These are phyloP conservation scores for Leptinotarsa texana DNA, from an alignment of 1,140 invertebrate genomes.

Conservation along the genomic window DNA sequence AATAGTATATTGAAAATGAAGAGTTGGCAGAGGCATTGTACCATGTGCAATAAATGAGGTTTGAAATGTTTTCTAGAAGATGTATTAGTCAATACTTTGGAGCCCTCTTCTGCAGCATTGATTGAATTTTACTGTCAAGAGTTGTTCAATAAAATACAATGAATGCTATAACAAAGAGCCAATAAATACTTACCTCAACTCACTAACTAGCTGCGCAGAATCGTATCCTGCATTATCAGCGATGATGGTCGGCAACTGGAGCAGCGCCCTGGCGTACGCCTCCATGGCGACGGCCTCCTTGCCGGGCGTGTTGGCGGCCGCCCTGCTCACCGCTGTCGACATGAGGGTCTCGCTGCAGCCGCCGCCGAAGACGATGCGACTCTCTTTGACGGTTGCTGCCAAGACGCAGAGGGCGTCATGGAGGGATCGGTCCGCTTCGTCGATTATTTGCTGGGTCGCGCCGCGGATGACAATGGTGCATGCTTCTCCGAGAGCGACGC, in stretches of 20 bases:
- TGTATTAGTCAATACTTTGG: too few species aligned
- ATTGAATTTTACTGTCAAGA: too few species aligned
- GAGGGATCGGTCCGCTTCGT: slow-evolving; percentile 96
- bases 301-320: slow-evolving; percentile 88
- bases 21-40: too few species aligned
- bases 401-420: slow-evolving; percentile 99
- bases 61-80: too few species aligned
- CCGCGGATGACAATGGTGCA: slow-evolving; percentile 97
- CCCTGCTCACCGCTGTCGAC: slow-evolving; percentile 85
- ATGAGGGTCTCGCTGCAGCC: slow-evolving; percentile 94
- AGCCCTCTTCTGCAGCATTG: too few species aligned
- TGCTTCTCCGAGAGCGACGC: slow-evolving; percentile 92
- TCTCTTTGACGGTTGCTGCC: slow-evolving; percentile 92
- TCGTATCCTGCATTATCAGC: slow-evolving; percentile 99
- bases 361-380: slow-evolving; percentile 89
- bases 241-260: slow-evolving; percentile 90
- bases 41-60: too few species aligned
- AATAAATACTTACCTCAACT: slow-evolving; percentile 60
- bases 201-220: slow-evolving; percentile 90
- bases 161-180: too few species aligned
- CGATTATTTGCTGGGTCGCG: slow-evolving; percentile 98
- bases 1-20: too few species aligned
- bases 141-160: too few species aligned
- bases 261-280: slow-evolving; percentile 86
- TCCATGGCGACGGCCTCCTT: slow-evolving; percentile 98